Evolutionary conservation across 2,888 invertebrate genomes (phyloP).

Genomic region (Lithosia quadra): DNA sequence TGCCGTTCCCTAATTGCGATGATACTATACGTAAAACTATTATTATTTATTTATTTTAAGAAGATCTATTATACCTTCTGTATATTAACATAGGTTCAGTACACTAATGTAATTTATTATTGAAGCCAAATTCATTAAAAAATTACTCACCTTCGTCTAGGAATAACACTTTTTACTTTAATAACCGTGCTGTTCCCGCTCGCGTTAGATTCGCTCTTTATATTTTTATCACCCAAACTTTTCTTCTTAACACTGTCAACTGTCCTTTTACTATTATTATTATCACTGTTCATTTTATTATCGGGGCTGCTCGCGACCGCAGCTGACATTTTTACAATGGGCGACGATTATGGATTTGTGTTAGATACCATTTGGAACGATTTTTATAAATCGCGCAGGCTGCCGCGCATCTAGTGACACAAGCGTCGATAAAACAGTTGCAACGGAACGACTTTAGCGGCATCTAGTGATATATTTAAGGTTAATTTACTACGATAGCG

Average conservation of each 20-base stretch:
- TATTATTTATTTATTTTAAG: not conserved
- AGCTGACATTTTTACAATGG: slow-evolving; percentile 78
- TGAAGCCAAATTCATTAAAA: not conserved
- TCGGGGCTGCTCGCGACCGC: slow-evolving; percentile 61
- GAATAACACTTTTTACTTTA: slow-evolving; percentile 84
- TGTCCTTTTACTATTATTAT: slow-evolving; percentile 50
- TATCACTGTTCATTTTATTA: slow-evolving; percentile 62
- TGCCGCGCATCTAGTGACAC: slow-evolving; percentile 80
- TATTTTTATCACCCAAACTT: slow-evolving; percentile 70
- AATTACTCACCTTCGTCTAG: slow-evolving; percentile 75
- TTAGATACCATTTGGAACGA: slow-evolving; percentile 78
- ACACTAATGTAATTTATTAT: not conserved
- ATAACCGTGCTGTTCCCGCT: slow-evolving; percentile 67
- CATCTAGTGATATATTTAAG: slow-evolving; percentile 23
- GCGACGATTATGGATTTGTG: slow-evolving; percentile 84
- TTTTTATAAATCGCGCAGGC: slow-evolving; percentile 85
- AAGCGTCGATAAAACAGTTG: slow-evolving; percentile 67
- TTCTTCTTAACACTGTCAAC: slow-evolving; percentile 62
- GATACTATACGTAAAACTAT: slow-evolving; percentile 24
- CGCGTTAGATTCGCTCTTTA: slow-evolving; percentile 56
- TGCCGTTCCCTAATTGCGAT: slow-evolving; percentile 29
- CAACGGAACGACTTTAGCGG: not conserved
- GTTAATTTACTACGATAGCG: not conserved
- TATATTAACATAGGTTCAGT: not conserved
- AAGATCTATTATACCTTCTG: not conserved